Base-by-base conservation (phyloP, 2,888 invertebrate species). In the Dynastes hyllus region DNA sequence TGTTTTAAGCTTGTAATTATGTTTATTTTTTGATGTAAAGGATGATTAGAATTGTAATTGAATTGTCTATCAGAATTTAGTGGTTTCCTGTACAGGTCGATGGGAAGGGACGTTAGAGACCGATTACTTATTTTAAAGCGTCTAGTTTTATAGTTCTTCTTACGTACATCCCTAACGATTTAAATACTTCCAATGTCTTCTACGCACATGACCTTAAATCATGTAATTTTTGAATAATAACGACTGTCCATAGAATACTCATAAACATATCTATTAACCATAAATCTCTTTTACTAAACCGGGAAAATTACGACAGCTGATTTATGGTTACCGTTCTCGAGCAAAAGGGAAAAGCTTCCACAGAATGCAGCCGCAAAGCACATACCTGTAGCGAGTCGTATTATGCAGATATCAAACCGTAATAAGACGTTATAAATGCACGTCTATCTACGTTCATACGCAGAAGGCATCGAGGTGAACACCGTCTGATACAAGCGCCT, bases 331-430 rank as follows among this genome's bases (percentile, higher is more conserved):
- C n/a, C 55, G 55, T 45, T 45, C 2, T 11, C 45, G 45, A 45
- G 45, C 45, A 45, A 8, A 45, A 45, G 45, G 45, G 45, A 45
- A 45, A 45, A 6, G 45, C 45, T 45, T 9, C 45, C 45, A 9
- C 2, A 22, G 55, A 55, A 16, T 22, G 5, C 22, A 16, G 16
- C 29, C 9, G 13, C 32, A 29, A 63, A 63, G 22, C n/a, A 16
- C 55, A 55, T 55, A 13, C 63, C 27, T 63, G 9, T 2, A 63
- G 11, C 63, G 29, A 22, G 9, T 63, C 63, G 13, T 63, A 63
- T 55, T 63, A 63, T 63, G 27, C 63, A 63, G 63, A 63, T 29
- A 63, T 63, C 63, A 55, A 32, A 63, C 16, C 27, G 61, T 50
- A 69, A 63, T 63, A 63, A 63, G 63, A 63, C 63, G 27, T 63